These are phyloP conservation scores for Bagarius yarrelli DNA, from an alignment of 2,113 vertebrate species.

Conservation along the genomic window DNA sequence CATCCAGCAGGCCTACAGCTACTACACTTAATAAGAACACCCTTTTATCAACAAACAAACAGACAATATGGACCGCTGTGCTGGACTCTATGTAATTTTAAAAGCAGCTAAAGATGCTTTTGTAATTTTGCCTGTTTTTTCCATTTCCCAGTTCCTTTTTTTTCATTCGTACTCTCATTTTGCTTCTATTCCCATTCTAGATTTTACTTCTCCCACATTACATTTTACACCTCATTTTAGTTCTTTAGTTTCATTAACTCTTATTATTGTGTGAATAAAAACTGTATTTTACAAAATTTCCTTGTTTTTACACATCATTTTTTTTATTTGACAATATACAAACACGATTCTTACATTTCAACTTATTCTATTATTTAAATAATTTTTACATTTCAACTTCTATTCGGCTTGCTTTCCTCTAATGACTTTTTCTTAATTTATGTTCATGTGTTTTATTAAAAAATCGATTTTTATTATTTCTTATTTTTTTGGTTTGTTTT, in stretches of 20 bases:
- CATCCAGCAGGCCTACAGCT: conserved; percentile 11
- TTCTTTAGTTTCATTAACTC: neutral
- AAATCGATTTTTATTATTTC: too few relatives aligned
- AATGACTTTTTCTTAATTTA: too few relatives aligned
- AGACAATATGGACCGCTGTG: neutral
- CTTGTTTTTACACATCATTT: neutral
- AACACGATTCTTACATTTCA: too few relatives aligned
- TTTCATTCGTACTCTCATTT: neutral
- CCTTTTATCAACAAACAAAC: conserved; percentile 20
- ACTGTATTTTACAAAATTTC: neutral
- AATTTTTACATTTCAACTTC: too few relatives aligned
- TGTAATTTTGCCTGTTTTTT: neutral
- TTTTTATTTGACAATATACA: too few relatives aligned
- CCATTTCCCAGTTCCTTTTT: neutral
- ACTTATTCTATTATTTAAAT: too few relatives aligned
- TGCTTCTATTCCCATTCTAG: neutral
- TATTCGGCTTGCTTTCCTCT: too few relatives aligned
- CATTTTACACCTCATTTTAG: neutral
- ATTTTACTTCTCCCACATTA: neutral
- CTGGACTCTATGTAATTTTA: neutral
- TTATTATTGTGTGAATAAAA: neutral
- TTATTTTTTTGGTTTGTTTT: too few relatives aligned
- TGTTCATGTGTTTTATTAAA: too few relatives aligned
- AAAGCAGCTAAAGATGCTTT: neutral
- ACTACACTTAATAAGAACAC: conserved; percentile 1